A percentile compares a stretch with the other conserved stretches of the same genome.
Conservation (phyloP, 2,797 vertebrate genomes). For the Leptodactylus fallax region DNA sequence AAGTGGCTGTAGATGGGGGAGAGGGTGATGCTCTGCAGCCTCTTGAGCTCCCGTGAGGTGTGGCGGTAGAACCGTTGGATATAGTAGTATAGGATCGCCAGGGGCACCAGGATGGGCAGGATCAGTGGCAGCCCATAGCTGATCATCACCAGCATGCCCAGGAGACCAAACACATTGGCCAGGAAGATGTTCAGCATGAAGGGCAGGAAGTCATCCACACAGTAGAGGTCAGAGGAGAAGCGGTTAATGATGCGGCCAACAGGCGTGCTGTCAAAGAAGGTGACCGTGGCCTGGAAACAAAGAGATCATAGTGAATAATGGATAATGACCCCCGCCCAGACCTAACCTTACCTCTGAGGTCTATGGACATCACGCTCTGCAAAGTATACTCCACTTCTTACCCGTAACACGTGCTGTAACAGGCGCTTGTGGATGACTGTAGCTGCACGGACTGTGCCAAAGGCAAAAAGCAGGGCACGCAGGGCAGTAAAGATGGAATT, state of each 20-base stretch:
- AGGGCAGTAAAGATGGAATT: slow-evolving; percentile 90
- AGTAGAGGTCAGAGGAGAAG: slow-evolving; percentile 92
- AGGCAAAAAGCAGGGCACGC: slow-evolving; percentile 90
- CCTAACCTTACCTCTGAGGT: too few relatives aligned
- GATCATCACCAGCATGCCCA: slow-evolving; percentile 89
- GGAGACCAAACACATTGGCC: slow-evolving; percentile 81
- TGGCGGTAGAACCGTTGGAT: slow-evolving; percentile 88
- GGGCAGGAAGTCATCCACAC: slow-evolving; percentile 89
- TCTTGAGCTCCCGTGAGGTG: slow-evolving; percentile 91
- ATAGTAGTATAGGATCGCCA: slow-evolving; percentile 82
- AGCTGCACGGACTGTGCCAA: slow-evolving; percentile 84
- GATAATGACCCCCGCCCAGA: neutral
- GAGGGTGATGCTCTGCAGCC: slow-evolving; percentile 88
- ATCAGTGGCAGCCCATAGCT: slow-evolving; percentile 90
- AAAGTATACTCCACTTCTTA: slow-evolving; percentile 66
- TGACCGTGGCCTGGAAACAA: slow-evolving; percentile 82
- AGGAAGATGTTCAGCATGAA: slow-evolving; percentile 94
- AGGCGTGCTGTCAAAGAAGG: slow-evolving; percentile 92
- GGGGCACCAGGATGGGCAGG: slow-evolving; percentile 81
- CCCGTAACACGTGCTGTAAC: slow-evolving; percentile 84
- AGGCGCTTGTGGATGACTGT: slow-evolving; percentile 82
- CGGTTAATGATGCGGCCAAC: slow-evolving; percentile 90
- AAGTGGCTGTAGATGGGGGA: slow-evolving; percentile 96
- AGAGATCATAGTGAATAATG: neutral
- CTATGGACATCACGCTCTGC: neutral